Percentiles rank a stretch among this genome's conserved stretches.
Evolutionary conservation across 2,888 invertebrate genomes (phyloP).

Genomic region (Allolobophora icterica): DNA sequence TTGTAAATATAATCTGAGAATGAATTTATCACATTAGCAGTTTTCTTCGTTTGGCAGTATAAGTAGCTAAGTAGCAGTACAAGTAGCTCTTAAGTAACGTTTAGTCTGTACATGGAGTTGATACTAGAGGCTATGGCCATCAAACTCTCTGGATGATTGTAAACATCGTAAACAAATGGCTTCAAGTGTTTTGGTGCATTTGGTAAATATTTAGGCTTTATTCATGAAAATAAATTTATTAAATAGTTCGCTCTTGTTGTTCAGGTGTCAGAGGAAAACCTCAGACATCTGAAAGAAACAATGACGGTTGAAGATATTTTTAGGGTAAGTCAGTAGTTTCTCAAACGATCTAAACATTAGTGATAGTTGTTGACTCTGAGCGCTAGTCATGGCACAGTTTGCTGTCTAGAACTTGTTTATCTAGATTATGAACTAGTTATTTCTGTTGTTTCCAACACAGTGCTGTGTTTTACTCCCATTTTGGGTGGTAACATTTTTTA

Average conservation of each 20-base stretch:
- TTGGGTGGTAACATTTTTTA: neutral
- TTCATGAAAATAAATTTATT: neutral
- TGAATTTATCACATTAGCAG: too few relatives aligned
- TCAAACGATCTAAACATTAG: neutral
- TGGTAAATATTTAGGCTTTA: too few relatives aligned
- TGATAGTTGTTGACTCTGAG: neutral
- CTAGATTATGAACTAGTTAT: neutral
- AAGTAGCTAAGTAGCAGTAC: too few relatives aligned
- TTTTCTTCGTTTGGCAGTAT: too few relatives aligned
- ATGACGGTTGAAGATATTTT: constrained; percentile 19
- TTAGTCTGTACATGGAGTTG: too few relatives aligned
- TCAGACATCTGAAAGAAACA: constrained; percentile 14
- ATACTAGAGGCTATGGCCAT: too few relatives aligned
- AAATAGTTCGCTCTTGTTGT: neutral
- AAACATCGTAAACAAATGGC: too few relatives aligned
- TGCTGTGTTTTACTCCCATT: neutral
- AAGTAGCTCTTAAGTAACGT: too few relatives aligned
- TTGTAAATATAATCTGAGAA: too few relatives aligned
- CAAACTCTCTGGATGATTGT: too few relatives aligned
- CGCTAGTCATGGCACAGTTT: neutral
- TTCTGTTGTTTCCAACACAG: neutral
- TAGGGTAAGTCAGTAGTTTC: neutral
- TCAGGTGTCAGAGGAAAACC: neutral
- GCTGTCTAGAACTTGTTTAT: neutral
- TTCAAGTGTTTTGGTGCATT: too few relatives aligned